Percentiles rank a stretch among this genome's conserved stretches.
phyloP scores from a whole-genome alignment of 2,888 invertebrate species.

The Cremastinae sp. region DNA sequence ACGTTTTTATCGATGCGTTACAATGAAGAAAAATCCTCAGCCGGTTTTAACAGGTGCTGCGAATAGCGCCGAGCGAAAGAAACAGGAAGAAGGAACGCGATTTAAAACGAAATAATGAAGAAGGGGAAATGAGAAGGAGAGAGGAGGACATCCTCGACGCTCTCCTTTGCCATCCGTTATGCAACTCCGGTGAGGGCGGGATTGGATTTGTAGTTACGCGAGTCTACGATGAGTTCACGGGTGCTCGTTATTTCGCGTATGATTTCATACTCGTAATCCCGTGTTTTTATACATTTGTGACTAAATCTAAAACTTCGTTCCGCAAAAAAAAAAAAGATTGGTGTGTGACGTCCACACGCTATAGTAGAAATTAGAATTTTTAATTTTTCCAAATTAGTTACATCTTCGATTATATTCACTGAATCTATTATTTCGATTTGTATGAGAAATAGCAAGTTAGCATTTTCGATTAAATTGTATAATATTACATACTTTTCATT shows the following conservation, averaged over 20 bases:
- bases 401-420: no score
- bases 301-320: no score
- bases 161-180: conserved; percentile 42
- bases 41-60: not conserved
- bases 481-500: no score
- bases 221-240: conserved; percentile 22
- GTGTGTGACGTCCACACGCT: no score
- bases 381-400: no score
- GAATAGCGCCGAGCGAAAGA: conserved; percentile 34
- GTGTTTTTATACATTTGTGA: no score
- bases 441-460: no score
- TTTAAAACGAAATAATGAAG: not conserved
- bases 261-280: not conserved
- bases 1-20: no score
- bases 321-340: no score
- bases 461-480: no score
- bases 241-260: not conserved
- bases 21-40: not conserved
- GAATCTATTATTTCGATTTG: no score
- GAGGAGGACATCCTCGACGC: conserved; percentile 23
- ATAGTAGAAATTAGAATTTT: no score
- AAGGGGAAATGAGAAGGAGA: conserved; percentile 6
- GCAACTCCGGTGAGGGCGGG: conserved; percentile 47
- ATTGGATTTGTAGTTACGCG: conserved; percentile 50
- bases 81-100: conserved; percentile 6